Evolutionary conservation across 2,113 vertebrate species (phyloP).

Genomic region (Forbesichthys papilliferus): DNA sequence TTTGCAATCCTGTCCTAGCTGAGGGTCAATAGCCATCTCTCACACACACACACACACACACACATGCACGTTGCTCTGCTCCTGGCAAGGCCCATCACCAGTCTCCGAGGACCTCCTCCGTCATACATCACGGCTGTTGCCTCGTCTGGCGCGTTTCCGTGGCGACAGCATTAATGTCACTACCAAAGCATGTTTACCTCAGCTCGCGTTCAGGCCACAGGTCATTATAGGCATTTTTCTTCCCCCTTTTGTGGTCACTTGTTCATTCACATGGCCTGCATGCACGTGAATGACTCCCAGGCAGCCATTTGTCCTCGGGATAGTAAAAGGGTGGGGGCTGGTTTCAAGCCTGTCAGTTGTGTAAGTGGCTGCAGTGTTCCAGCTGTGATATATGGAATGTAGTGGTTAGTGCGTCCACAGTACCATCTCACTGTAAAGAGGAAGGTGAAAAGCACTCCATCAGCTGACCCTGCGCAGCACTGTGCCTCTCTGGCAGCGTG

Average conservation of each 20-base stretch:
- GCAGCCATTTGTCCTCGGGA: constrained; percentile 29
- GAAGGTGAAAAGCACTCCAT: too few relatives aligned
- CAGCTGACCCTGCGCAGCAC: too few relatives aligned
- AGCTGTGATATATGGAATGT: neutral
- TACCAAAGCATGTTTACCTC: constrained; percentile 68
- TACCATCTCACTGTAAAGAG: too few relatives aligned
- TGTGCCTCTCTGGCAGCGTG: too few relatives aligned
- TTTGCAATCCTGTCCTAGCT: constrained; percentile 18
- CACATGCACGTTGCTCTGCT: constrained; percentile 48
- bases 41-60: neutral
- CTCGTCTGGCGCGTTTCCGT: constrained; percentile 57
- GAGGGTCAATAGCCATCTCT: constrained; percentile 32
- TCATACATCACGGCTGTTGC: constrained; percentile 70
- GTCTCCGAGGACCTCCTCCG: constrained; percentile 55
- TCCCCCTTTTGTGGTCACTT: constrained; percentile 8
- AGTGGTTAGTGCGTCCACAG: neutral
- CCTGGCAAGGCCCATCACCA: constrained; percentile 52
- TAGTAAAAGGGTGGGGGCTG: constrained; percentile 10
- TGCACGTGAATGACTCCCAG: too few relatives aligned
- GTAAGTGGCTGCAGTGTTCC: constrained; percentile 13
- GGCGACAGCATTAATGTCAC: constrained; percentile 60
- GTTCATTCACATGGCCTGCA: constrained; percentile 53
- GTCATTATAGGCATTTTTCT: constrained; percentile 38
- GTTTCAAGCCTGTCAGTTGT: constrained; percentile 41
- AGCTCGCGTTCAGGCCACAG: constrained; percentile 57